A percentile compares a stretch with the other conserved stretches of the same genome.
These are phyloP conservation scores for Pherbina coryleti DNA, from an alignment of 2,888 invertebrate genomes.

Conservation along the genomic window DNA sequence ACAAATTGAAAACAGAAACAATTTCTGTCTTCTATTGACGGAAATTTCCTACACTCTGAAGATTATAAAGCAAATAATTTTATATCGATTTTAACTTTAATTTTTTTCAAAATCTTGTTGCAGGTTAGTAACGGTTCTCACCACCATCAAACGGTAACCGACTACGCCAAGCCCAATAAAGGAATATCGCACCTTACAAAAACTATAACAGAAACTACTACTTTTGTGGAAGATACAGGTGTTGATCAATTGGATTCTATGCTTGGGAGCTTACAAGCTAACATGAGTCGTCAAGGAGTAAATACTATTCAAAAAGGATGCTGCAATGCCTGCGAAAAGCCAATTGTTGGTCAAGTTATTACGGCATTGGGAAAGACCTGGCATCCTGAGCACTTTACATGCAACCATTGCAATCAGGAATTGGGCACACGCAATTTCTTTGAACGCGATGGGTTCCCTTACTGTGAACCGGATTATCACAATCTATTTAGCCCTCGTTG, in stretches of 20 bases:
- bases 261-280: conserved; percentile 81
- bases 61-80: not conserved
- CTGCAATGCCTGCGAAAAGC: conserved; percentile 98
- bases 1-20: not conserved
- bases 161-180: conserved; percentile 79
- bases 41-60: not conserved
- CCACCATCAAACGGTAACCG: conserved; percentile 77
- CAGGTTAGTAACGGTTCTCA: conserved; percentile 76
- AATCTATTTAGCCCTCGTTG: conserved; percentile 98
- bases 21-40: not conserved
- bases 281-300: conserved; percentile 99
- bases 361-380: conserved; percentile 98
- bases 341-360: conserved; percentile 94
- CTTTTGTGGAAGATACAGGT: conserved; percentile 64
- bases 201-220: conserved; percentile 64
- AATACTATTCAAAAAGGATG: conserved; percentile 99
- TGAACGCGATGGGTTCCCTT: conserved; percentile 95
- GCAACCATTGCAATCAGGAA: conserved; percentile 96
- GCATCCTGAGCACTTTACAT: conserved; percentile 99
- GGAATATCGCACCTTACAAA: conserved; percentile 70
- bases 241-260: conserved; percentile 73
- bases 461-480: conserved; percentile 99
- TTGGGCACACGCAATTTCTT: conserved; percentile 98
- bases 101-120: conserved; percentile 47
- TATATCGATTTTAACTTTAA: conserved; percentile 10